Evolutionary conservation across 2,113 vertebrate species (phyloP).

Genomic region (Murina feae): DNA sequence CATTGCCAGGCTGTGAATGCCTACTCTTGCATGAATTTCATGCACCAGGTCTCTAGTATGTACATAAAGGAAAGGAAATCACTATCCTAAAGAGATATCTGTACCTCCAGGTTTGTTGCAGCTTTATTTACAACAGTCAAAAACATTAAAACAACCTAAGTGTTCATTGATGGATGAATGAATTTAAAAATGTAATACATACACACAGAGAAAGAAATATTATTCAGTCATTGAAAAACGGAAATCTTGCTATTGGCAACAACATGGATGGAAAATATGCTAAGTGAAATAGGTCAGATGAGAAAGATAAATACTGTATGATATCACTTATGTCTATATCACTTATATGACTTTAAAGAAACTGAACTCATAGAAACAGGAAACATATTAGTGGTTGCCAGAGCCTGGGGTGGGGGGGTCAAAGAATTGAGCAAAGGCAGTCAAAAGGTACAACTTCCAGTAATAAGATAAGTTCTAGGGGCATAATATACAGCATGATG

Average conservation of each 20-base stretch:
- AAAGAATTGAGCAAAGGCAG: not conserved
- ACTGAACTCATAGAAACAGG: not conserved
- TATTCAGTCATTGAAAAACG: not conserved
- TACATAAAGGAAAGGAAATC: not conserved
- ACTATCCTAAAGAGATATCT: not conserved
- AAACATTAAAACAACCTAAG: not conserved
- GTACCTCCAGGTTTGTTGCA: not conserved
- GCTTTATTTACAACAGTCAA: not conserved
- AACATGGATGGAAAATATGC: not conserved
- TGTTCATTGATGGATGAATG: not conserved
- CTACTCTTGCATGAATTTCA: too few species aligned
- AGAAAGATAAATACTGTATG: not conserved
- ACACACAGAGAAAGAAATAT: not conserved
- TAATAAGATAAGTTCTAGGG: not conserved
- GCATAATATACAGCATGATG: not conserved
- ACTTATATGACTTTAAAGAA: not conserved
- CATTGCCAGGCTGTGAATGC: too few species aligned
- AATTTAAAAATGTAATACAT: not conserved
- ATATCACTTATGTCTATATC: not conserved
- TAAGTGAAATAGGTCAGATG: not conserved
- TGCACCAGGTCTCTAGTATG: not conserved
- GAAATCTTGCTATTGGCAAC: not conserved
- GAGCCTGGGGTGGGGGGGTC: not conserved
- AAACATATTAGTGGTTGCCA: not conserved
- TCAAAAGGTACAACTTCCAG: not conserved